Conservation (phyloP, 2,888 invertebrate genomes). For the Spilosoma lubricipeda region DNA sequence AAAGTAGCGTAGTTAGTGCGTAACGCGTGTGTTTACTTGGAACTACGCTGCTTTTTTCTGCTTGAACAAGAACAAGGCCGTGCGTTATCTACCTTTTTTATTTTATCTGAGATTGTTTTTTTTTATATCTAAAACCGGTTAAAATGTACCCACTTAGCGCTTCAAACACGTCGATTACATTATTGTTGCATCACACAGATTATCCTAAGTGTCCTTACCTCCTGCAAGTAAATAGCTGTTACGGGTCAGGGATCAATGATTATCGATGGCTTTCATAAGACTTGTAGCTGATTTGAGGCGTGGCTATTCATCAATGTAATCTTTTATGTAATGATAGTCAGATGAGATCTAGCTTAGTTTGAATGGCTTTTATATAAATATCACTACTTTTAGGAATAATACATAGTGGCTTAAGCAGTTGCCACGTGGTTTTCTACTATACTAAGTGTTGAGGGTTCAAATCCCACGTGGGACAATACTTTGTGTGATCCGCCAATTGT, state of each 20-base stretch:
- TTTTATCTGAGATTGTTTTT: no score
- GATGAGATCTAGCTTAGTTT: slow-evolving; percentile 2
- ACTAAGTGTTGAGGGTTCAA: no score
- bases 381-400: no score
- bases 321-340: slow-evolving; percentile 16
- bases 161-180: background rate
- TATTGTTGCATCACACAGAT: slow-evolving; percentile 4
- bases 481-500: no score
- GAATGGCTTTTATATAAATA: background rate
- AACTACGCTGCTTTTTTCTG: no score
- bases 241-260: slow-evolving; percentile 20
- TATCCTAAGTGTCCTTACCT: slow-evolving; percentile 3
- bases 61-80: no score
- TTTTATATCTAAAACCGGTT: background rate
- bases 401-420: no score
- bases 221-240: slow-evolving; percentile 5
- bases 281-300: slow-evolving; percentile 11
- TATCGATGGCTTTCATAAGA: slow-evolving; percentile 15
- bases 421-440: no score
- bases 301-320: slow-evolving; percentile 17
- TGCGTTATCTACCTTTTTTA: no score
- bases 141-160: background rate
- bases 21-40: no score
- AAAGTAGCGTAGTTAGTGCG: no score
- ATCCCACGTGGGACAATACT: no score